phyloP scores from a whole-genome alignment of 2,888 invertebrate genomes.

The Cephus sareptanus region DNA sequence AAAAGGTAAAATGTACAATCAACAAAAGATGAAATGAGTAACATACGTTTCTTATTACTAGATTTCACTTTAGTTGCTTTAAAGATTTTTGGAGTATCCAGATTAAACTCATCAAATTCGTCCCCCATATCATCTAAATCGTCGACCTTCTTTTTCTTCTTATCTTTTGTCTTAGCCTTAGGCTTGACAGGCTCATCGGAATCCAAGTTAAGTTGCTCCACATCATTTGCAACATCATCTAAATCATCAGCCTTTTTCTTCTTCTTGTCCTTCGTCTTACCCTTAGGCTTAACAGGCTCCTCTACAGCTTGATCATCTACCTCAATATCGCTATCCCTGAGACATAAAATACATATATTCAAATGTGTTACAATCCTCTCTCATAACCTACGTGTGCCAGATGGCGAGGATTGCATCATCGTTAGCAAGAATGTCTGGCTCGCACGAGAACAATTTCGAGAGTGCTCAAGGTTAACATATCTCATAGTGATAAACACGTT shows the following conservation, averaged over 20 bases:
- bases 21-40: not conserved
- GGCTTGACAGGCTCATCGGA: constrained; percentile 52
- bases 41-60: not conserved
- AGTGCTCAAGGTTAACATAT: constrained; percentile 2
- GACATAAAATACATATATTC: constrained; percentile 32
- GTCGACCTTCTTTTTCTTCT: constrained; percentile 61
- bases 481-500: not conserved
- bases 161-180: constrained; percentile 48
- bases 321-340: constrained; percentile 75
- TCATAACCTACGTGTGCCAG: constrained; percentile 35
- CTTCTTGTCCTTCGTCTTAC: constrained; percentile 67
- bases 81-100: not conserved
- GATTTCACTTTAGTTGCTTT: not conserved
- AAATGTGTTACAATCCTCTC: constrained; percentile 8
- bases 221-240: constrained; percentile 67
- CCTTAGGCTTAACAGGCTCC: constrained; percentile 54
- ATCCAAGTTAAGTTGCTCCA: constrained; percentile 72
- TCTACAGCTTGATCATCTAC: constrained; percentile 65
- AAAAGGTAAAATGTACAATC: not conserved
- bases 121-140: constrained; percentile 40
- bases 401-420: constrained; percentile 39
- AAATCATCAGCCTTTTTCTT: constrained; percentile 65
- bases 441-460: constrained; percentile 25
- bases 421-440: constrained; percentile 21
- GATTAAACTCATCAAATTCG: constrained; percentile 7